phyloP scores from a whole-genome alignment of 1,140 invertebrate genomes.

The Drosophila tristis region DNA sequence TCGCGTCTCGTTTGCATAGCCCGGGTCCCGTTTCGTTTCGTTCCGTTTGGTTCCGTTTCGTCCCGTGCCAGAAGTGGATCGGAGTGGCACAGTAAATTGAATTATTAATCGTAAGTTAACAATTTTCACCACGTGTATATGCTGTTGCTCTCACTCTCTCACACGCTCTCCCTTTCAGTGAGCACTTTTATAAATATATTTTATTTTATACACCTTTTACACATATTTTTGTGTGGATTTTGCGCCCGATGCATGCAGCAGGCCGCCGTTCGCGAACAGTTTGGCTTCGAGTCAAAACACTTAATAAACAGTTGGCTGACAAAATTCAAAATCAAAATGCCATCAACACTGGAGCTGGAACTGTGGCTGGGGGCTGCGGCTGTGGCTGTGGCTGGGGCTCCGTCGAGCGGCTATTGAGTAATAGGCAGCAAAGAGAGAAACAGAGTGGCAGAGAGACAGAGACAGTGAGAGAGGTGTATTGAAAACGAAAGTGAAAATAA shows the following conservation, averaged over 20 bases:
- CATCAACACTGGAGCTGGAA: conserved; percentile 61
- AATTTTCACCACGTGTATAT: conserved; percentile 33
- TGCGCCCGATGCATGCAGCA: conserved; percentile 25
- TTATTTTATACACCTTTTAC: conserved; percentile 22
- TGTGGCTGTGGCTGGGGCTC: conserved; percentile 25
- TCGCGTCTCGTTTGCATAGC: conserved; percentile 75
- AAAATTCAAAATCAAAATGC: conserved; percentile 83
- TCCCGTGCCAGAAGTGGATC: conserved; percentile 34
- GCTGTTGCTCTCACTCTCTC: not conserved
- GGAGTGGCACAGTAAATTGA: conserved; percentile 32
- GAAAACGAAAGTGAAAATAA: conserved; percentile 77
- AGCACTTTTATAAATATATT: conserved; percentile 34
- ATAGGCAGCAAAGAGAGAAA: conserved; percentile 50
- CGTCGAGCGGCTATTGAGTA: conserved; percentile 65
- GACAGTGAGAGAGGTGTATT: conserved; percentile 51
- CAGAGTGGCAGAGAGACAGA: conserved; percentile 36
- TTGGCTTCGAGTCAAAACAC: conserved; percentile 79
- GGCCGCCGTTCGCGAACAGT: conserved; percentile 67
- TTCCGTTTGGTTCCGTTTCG: too few relatives aligned
- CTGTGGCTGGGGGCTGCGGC: not conserved
- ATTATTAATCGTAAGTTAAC: conserved; percentile 24
- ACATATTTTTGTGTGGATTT: not conserved
- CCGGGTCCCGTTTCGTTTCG: conserved; percentile 2
- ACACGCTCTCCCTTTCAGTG: conserved; percentile 35
- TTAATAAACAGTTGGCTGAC: conserved; percentile 83